phyloP scores from a whole-genome alignment of 2,113 vertebrate genomes.

The Silurus glanis region DNA sequence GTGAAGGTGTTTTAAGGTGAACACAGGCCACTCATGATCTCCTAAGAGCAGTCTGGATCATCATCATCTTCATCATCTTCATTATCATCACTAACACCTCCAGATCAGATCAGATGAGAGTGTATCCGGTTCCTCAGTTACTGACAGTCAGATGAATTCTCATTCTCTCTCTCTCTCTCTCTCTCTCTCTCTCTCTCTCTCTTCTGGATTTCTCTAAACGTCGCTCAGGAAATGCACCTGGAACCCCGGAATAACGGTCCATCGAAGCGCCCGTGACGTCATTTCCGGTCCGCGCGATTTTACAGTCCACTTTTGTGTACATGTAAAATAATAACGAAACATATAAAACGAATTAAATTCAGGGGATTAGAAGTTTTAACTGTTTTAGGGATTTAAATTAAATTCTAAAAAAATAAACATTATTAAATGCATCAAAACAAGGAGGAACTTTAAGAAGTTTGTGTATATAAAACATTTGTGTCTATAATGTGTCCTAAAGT shows the following conservation, averaged over 20 bases:
- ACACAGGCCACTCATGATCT: background rate
- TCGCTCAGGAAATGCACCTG: background rate
- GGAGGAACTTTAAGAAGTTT: too few species aligned
- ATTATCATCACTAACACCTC: background rate
- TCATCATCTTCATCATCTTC: too few species aligned
- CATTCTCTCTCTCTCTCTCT: background rate
- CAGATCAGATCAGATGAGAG: background rate
- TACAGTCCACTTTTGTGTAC: background rate
- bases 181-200: too few species aligned
- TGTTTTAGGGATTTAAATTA: too few species aligned
- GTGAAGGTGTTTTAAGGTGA: background rate
- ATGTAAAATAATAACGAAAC: too few species aligned
- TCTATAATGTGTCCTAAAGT: too few species aligned
- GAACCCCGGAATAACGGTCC: conserved; percentile 5
- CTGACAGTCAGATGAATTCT: too few species aligned
- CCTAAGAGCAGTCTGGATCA: background rate
- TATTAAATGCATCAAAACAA: too few species aligned
- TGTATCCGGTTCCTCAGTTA: background rate
- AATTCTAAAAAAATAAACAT: too few species aligned
- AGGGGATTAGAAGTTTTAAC: too few species aligned
- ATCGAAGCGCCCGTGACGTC: background rate
- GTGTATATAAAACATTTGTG: too few species aligned
- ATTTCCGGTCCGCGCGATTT: background rate
- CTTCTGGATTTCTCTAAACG: background rate
- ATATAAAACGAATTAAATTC: too few species aligned